Evolutionary conservation across 2,113 vertebrate species (phyloP), one percentile per base, ranked within the genome.

Genomic region (Psittacula cyanocephala): DNA sequence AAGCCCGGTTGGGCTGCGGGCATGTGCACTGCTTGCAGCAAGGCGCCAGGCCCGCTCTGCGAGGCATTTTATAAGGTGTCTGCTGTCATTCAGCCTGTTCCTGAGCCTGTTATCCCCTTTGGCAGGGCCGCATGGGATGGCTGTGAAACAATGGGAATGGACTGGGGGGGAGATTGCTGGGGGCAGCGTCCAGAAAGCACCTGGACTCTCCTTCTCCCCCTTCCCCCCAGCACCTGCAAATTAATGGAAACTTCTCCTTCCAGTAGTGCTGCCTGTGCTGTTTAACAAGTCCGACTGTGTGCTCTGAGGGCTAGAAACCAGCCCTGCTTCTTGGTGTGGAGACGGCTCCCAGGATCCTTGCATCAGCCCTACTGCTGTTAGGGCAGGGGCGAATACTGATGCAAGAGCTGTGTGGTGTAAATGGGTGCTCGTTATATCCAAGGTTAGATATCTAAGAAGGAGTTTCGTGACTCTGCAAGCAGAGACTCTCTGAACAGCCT

Each of bases 11-110:
- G 92, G 93, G 94, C 94, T 94, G 92, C 3, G 72, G 92, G 85
- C 96, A 91, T 91, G 84, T 96, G 95, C 50, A 2, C 89, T 74
- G 96, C 88, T 69, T 96, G 92, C 96, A 86, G 94, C 91, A 60
- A 93, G 97, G 96, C 97, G 95, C 96, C 97, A 95, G 97, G 93
- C 95, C 84, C 43, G 6, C 96, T 97, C 96, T 63, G 95, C 69
- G 24, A 93, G 88, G 76, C 94, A 35, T 91, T 97, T 97, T 97
- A 97, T 87, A 96, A 86, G 97, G 96, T 95, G 93, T 97, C 94
- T 97, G 97, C 93, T 96, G 96, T 97, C 97, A 96, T 52, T 96
- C 96, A 90, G 93, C 90, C 87, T 82, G 91, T 78, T 97, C 91
- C 95, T n/a, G 74, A 86, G 95, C 77, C 95, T 87, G 83, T 89